Conservation (phyloP, 2,113 vertebrate species). For the Capreolus pygargus region DNA sequence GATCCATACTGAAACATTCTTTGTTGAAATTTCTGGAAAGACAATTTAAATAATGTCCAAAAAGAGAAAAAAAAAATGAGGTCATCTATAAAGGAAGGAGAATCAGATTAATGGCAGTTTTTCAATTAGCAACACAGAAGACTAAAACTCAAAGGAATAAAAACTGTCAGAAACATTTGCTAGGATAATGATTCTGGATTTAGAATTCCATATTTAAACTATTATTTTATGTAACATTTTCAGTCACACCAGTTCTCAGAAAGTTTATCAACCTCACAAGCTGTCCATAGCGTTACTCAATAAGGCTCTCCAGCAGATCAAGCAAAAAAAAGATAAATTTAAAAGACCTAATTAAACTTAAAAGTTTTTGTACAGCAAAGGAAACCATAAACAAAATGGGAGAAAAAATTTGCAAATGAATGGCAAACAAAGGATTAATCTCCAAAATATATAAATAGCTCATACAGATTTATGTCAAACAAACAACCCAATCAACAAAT, state of each 20-base stretch:
- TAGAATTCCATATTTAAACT: background rate
- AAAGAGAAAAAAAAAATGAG: background rate
- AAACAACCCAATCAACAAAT: background rate
- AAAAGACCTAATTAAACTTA: background rate
- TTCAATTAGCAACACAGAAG: background rate
- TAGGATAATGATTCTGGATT: background rate
- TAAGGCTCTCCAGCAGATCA: background rate
- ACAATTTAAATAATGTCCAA: background rate
- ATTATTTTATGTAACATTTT: background rate
- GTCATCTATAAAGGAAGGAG: background rate
- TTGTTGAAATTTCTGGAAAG: background rate
- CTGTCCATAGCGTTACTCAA: background rate
- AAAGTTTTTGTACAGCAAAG: background rate
- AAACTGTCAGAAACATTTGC: background rate
- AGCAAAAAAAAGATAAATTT: background rate
- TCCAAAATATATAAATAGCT: background rate
- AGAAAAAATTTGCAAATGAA: background rate
- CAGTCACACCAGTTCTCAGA: background rate
- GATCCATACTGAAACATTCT: background rate
- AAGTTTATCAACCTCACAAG: background rate
- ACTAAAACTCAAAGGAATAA: background rate
- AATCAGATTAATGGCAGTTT: background rate
- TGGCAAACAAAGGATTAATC: background rate
- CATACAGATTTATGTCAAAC: background rate
- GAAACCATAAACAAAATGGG: background rate